Evolutionary conservation across 2,888 invertebrate genomes (phyloP), one percentile per base, ranked within the genome.

Genomic region (Serripes groenlandicus): DNA sequence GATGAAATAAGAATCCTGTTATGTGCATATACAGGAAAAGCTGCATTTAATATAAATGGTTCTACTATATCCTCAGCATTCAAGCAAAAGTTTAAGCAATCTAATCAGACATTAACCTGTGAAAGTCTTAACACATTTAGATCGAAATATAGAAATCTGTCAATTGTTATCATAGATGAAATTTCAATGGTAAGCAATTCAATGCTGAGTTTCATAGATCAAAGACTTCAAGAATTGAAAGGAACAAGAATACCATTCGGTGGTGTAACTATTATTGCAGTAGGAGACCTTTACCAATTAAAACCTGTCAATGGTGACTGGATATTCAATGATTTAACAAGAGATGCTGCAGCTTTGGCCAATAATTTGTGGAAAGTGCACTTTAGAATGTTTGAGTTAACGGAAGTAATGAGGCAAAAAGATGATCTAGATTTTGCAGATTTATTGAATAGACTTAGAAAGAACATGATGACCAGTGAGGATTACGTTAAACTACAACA

Each of bases 201-300:
- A 23, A 75, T 80, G 60, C 62, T 81, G 1, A 58, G 32, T 2
- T 78, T 85, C 37, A 78, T 87, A 30, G 75, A 87, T 74, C 54
- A 75, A 60, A 78, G 87, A 66, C 78, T 87, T 30, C 78, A 85
- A 30, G 71, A 81, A 69, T 56, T 85, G 9, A 85, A 73, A 49
- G 85, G 83, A 7, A 83, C 76, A 70, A 81, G 73, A 56, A 66
- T 70, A 54, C 69, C 74, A 52, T 87, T 87, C 81, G 87, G 85
- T 42, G 85, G 85, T 58, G 72, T 77, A 49, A 83, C 81, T 37
- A 76, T 87, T 34, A 79, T 87, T 28, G 85, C 81, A 32, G 78
- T 87, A 30, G 85, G 87, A 54, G 83, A 87, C 70, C 71, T 87
- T 5, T 87, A 83, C 66, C 87, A 87, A 70, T 54, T 87, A 32